Conservation (phyloP, 2,888 invertebrate genomes). For the Eilema sororculum region DNA sequence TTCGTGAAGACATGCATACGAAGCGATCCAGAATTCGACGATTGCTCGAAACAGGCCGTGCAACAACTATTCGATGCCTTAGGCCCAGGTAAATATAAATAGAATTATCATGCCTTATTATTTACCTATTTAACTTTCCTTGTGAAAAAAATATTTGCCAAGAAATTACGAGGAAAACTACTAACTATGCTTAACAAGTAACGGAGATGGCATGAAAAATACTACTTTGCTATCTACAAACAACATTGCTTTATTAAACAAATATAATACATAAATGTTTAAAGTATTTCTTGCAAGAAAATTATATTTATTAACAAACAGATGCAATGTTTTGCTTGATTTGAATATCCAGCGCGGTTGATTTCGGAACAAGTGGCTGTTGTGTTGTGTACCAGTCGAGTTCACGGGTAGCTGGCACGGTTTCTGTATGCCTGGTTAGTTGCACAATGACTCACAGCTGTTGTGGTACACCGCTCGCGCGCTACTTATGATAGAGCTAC, state of each 20-base stretch:
- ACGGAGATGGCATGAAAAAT: too few species aligned
- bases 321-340: slow-evolving; percentile 28
- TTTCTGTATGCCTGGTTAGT: slow-evolving; percentile 65
- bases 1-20: slow-evolving; percentile 90
- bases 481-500: slow-evolving; percentile 47
- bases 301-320: slow-evolving; percentile 16
- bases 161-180: too few species aligned
- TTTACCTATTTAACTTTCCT: background rate
- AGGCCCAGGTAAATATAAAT: slow-evolving; percentile 76
- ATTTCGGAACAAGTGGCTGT: slow-evolving; percentile 39
- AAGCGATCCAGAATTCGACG: slow-evolving; percentile 88
- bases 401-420: slow-evolving; percentile 60
- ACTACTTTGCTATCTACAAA: background rate
- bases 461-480: slow-evolving; percentile 39
- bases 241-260: background rate
- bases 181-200: too few species aligned
- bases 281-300: too few species aligned
- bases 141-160: too few species aligned
- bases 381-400: slow-evolving; percentile 54
- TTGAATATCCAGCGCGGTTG: slow-evolving; percentile 6
- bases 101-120: background rate
- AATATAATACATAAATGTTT: background rate
- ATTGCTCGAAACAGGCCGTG: slow-evolving; percentile 90
- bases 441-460: slow-evolving; percentile 65
- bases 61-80: slow-evolving; percentile 89